phyloP scores from a whole-genome alignment of 2,888 invertebrate genomes.

The Halictus quadricinctus region DNA sequence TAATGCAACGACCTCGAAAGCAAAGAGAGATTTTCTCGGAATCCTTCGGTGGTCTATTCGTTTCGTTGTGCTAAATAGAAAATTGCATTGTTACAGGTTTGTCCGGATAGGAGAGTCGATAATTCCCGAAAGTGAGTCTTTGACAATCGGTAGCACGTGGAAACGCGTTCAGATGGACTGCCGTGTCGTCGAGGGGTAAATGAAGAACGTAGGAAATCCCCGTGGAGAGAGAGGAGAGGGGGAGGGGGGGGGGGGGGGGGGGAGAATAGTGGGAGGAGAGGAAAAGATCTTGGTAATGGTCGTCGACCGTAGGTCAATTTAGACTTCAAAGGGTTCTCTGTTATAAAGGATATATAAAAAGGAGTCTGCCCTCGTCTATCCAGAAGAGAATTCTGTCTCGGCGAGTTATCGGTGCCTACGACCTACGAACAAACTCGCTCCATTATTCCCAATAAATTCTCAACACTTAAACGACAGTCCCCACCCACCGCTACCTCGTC shows the following conservation, averaged over 20 bases:
- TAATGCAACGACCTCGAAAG: not conserved
- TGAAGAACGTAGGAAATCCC: slow-evolving; percentile 57
- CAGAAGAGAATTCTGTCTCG: slow-evolving; percentile 62
- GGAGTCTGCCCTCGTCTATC: slow-evolving; percentile 49
- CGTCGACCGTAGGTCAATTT: slow-evolving; percentile 74
- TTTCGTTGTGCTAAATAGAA: slow-evolving; percentile 16
- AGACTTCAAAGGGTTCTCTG: slow-evolving; percentile 74
- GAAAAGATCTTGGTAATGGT: slow-evolving; percentile 73
- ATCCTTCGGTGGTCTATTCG: not conserved
- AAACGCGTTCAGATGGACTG: slow-evolving; percentile 14
- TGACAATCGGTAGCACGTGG: slow-evolving; percentile 60
- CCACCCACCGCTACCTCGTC: slow-evolving; percentile 20
- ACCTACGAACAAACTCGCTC: slow-evolving; percentile 64
- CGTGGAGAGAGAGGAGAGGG: slow-evolving; percentile 34
- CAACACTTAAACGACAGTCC: slow-evolving; percentile 63
- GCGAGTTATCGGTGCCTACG: slow-evolving; percentile 62
- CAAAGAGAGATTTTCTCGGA: not conserved
- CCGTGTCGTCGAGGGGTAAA: slow-evolving; percentile 21
- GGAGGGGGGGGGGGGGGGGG: not conserved
- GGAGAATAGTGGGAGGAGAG: not conserved
- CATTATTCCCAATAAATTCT: slow-evolving; percentile 75
- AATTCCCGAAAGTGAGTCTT: slow-evolving; percentile 63
- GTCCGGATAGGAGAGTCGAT: slow-evolving; percentile 7
- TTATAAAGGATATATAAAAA: slow-evolving; percentile 67
- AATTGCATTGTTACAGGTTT: slow-evolving; percentile 21